Conservation (phyloP, 2,113 vertebrate species). For the Natator depressus region DNA sequence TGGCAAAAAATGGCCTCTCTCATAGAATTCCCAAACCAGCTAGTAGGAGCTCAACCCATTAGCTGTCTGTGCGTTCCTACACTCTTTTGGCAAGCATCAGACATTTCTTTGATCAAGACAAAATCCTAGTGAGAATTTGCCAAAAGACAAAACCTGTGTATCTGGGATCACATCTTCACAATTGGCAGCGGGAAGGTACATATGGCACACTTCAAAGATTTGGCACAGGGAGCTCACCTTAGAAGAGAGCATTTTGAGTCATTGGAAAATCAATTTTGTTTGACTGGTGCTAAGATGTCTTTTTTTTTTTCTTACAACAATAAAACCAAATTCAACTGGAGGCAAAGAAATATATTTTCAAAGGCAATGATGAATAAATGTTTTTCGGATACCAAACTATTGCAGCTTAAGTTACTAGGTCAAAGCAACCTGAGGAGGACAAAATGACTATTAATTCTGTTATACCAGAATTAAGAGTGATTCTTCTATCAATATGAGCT, state of each 20-base stretch:
- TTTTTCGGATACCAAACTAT: background rate
- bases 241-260: slow-evolving; percentile 51
- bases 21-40: slow-evolving; percentile 56
- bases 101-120: slow-evolving; percentile 57
- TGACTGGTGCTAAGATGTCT: slow-evolving; percentile 48
- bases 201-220: slow-evolving; percentile 66
- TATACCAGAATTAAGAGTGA: background rate
- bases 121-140: slow-evolving; percentile 66
- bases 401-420: background rate
- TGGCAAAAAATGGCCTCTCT: slow-evolving; percentile 36
- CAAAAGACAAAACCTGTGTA: slow-evolving; percentile 46
- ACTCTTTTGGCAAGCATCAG: slow-evolving; percentile 59
- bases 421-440: background rate
- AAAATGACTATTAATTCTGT: slow-evolving; percentile 25
- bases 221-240: slow-evolving; percentile 61
- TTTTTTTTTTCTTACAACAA: slow-evolving; percentile 8
- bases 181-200: slow-evolving; percentile 49
- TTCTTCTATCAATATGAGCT: slow-evolving; percentile 13
- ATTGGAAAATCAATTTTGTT: slow-evolving; percentile 45
- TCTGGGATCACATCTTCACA: slow-evolving; percentile 60
- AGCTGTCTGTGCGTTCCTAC: slow-evolving; percentile 39
- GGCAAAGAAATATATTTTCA: slow-evolving; percentile 50
- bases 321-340: slow-evolving; percentile 49
- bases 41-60: slow-evolving; percentile 62
- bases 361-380: slow-evolving; percentile 33